Evolutionary conservation across 2,113 vertebrate species (phyloP).

Genomic region (Todiramphus saurophagus): DNA sequence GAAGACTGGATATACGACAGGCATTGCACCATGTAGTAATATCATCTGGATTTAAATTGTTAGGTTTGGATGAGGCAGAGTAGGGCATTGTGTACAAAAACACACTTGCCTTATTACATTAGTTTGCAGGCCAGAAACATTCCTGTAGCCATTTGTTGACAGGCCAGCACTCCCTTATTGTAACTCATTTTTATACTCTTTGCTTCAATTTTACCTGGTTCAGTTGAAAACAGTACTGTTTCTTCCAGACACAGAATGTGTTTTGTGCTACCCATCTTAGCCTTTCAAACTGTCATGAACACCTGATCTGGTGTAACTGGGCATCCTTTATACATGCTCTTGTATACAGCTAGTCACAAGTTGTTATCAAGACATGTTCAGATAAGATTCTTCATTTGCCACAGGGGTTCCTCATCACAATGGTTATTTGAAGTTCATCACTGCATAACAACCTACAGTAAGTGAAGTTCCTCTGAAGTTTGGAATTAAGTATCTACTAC

Average conservation of each 20-base stretch:
- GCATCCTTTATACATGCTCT: accelerated
- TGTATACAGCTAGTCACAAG: not conserved
- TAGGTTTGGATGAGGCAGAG: not conserved
- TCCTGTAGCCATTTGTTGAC: not conserved
- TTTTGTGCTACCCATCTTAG: not conserved
- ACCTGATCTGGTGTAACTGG: accelerated
- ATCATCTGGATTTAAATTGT: not conserved
- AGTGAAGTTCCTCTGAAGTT: not conserved
- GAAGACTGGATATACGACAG: not conserved
- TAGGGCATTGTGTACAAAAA: not conserved
- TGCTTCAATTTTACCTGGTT: not conserved
- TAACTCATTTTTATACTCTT: not conserved
- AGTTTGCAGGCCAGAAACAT: not conserved
- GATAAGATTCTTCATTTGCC: not conserved
- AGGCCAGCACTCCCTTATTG: not conserved
- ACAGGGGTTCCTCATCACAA: not conserved
- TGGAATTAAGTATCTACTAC: not conserved
- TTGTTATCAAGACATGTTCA: not conserved
- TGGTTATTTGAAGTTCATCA: not conserved
- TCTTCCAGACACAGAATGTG: not conserved
- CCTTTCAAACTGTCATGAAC: not conserved
- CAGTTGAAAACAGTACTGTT: not conserved
- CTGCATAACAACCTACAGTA: not conserved
- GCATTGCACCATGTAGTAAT: not conserved
- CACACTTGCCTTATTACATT: conserved; percentile 8